phyloP scores from a whole-genome alignment of 2,888 invertebrate species.

The Eupithecia subfuscata region DNA sequence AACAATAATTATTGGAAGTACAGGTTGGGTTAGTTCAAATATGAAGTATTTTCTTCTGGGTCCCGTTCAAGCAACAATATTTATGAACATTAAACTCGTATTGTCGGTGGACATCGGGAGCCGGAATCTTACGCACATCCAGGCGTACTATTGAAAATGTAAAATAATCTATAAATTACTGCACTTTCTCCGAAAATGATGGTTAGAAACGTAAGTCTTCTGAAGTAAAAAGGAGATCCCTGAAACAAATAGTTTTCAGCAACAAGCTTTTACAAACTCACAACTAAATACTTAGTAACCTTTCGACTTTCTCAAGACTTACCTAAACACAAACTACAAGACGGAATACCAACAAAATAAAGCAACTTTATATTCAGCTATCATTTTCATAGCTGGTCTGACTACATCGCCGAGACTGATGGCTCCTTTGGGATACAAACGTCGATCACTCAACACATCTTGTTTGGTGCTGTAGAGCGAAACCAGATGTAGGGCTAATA shows the following conservation, averaged over 20 bases:
- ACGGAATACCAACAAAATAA: background rate
- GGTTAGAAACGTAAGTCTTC: background rate
- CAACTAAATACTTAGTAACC: background rate
- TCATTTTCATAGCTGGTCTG: slow-evolving; percentile 4
- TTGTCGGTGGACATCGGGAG: background rate
- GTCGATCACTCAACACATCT: slow-evolving; percentile 21
- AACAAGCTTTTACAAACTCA: background rate
- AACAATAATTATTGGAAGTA: background rate
- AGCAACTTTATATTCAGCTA: slow-evolving; percentile 5
- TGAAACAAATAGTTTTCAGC: background rate
- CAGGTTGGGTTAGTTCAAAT: background rate
- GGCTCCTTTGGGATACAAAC: slow-evolving; percentile 7
- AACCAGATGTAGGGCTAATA: background rate
- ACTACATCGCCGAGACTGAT: slow-evolving; percentile 13
- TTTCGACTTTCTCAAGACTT: background rate
- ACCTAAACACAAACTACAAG: background rate
- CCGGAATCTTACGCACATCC: background rate
- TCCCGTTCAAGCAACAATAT: background rate
- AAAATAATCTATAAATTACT: too few species aligned
- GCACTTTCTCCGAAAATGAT: too few species aligned
- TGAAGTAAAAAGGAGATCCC: background rate
- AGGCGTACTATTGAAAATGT: too few species aligned
- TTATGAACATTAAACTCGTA: background rate
- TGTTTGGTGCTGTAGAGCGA: background rate
- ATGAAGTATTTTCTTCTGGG: background rate